phyloP scores from a whole-genome alignment of 1,140 invertebrate species.

The Sitobion miscanthi region DNA sequence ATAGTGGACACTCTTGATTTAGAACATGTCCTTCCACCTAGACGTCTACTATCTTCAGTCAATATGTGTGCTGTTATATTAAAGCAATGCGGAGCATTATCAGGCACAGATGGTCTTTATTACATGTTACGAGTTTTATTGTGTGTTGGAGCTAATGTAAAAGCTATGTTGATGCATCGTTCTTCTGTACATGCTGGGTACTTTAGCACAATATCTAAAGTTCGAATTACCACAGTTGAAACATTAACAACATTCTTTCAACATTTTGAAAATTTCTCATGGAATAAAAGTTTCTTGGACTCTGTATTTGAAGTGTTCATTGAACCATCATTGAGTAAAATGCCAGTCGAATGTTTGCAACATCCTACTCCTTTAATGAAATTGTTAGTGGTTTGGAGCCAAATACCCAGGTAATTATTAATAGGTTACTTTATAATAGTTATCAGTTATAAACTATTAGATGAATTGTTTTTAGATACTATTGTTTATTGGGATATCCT shows the following conservation, averaged over 20 bases:
- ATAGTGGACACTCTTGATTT: constrained; percentile 64
- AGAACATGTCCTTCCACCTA: constrained; percentile 72
- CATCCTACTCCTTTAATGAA: constrained; percentile 83
- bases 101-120: constrained; percentile 71
- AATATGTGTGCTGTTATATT: constrained; percentile 80
- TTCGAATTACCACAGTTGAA: constrained; percentile 69
- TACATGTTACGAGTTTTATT: constrained; percentile 71
- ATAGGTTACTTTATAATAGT: neutral
- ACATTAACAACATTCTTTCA: constrained; percentile 77
- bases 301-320: constrained; percentile 79
- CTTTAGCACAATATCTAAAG: constrained; percentile 71
- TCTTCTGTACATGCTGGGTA: constrained; percentile 68
- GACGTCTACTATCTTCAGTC: constrained; percentile 76
- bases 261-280: constrained; percentile 80
- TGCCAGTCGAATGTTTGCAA: constrained; percentile 81
- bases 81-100: constrained; percentile 83
- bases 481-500: constrained; percentile 72
- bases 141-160: constrained; percentile 35
- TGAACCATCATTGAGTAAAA: constrained; percentile 79
- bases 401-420: constrained; percentile 68
- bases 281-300: constrained; percentile 62
- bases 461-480: constrained; percentile 68
- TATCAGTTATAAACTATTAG: neutral
- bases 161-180: constrained; percentile 24
- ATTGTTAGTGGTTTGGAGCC: constrained; percentile 77